Evolutionary conservation across 2,113 vertebrate species (phyloP).

Genomic region (Suncus etruscus): DNA sequence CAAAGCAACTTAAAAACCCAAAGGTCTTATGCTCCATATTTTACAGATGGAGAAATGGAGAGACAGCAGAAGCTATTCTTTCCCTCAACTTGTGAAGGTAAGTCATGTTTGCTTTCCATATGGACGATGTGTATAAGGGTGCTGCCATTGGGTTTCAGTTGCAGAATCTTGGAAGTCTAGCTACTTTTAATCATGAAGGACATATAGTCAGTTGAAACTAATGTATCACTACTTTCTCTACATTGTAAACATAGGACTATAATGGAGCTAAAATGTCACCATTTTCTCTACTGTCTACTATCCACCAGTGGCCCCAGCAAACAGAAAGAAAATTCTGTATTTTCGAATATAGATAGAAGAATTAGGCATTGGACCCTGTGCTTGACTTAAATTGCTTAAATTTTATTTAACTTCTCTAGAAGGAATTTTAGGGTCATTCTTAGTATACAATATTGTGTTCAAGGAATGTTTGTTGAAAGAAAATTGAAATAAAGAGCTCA

Average conservation of each 20-base stretch:
- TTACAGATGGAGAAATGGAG: conserved; percentile 71
- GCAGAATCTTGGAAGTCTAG: background rate
- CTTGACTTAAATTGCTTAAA: too few species aligned
- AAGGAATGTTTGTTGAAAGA: background rate
- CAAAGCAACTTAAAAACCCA: conserved; percentile 40
- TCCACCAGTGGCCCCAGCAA: background rate
- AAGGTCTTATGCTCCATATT: background rate
- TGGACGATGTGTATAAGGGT: background rate
- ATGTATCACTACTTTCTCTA: background rate
- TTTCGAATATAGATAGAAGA: background rate
- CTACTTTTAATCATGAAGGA: background rate
- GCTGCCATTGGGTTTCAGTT: background rate
- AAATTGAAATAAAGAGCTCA: conserved; percentile 4
- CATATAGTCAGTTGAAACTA: background rate
- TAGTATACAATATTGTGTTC: background rate
- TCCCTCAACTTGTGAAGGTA: conserved; percentile 60
- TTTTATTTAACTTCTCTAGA: background rate
- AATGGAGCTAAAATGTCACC: background rate
- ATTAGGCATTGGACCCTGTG: background rate
- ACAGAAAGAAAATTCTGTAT: background rate
- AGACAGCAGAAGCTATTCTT: background rate
- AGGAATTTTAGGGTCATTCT: background rate
- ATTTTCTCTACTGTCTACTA: background rate
- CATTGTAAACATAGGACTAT: too few species aligned
- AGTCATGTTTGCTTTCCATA: conserved; percentile 46